Evolutionary conservation across 2,888 invertebrate species (phyloP).

Genomic region (Chloromyia formosa): DNA sequence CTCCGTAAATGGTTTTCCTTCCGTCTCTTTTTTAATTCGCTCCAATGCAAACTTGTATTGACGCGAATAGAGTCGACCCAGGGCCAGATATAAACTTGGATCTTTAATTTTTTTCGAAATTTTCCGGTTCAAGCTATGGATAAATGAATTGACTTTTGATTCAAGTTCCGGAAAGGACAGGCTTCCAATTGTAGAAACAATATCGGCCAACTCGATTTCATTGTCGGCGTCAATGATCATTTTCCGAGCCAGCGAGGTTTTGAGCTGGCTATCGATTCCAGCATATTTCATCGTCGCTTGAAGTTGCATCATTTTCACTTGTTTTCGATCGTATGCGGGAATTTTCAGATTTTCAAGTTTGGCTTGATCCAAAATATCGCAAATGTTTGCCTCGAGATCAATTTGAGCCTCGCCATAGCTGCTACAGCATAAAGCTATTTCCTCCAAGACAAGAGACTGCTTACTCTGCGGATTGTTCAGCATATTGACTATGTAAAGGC

Average conservation of each 20-base stretch:
- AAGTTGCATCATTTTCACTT: conserved; percentile 32
- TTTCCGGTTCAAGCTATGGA: conserved; percentile 7
- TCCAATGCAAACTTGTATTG: conserved; percentile 35
- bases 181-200: conserved; percentile 37
- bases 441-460: not conserved
- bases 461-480: not conserved
- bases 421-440: conserved; percentile 36
- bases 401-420: conserved; percentile 21
- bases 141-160: conserved; percentile 28
- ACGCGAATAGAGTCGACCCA: conserved; percentile 27
- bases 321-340: conserved; percentile 36
- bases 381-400: conserved; percentile 23
- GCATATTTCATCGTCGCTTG: conserved; percentile 24
- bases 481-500: conserved; percentile 37
- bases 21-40: conserved; percentile 27
- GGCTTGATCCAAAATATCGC: conserved; percentile 43
- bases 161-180: conserved; percentile 13
- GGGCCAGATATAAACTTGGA: conserved; percentile 13
- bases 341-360: conserved; percentile 14
- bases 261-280: not conserved
- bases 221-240: not conserved
- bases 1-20: conserved; percentile 13
- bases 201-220: conserved; percentile 41
- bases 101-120: not conserved
- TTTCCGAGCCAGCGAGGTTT: conserved; percentile 3